Conservation (phyloP, 2,888 invertebrate species). For the Argyresthia albistria region DNA sequence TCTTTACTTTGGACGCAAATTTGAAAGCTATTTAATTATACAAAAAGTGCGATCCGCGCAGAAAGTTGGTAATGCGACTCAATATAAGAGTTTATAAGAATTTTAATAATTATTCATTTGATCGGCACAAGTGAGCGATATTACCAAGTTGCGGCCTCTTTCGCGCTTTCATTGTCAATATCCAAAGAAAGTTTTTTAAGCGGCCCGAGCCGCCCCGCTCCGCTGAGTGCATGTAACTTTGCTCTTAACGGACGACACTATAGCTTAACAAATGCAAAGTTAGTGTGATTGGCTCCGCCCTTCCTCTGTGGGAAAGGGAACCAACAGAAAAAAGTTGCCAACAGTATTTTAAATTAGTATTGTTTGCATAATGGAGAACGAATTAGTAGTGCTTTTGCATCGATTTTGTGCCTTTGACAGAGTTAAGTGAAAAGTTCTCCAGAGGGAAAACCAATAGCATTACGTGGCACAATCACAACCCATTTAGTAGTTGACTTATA, state of each 20-base stretch:
- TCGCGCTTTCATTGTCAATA: conserved; percentile 33
- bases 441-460: not conserved
- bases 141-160: conserved; percentile 35
- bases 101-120: conserved; percentile 49
- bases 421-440: not conserved
- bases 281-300: conserved; percentile 30
- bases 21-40: conserved; percentile 36
- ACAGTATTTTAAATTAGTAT: conserved; percentile 5
- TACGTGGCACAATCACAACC: not conserved
- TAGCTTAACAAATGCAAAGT: conserved; percentile 33
- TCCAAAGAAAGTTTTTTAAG: conserved; percentile 36
- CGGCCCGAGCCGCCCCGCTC: conserved; percentile 16
- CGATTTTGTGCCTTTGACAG: not conserved
- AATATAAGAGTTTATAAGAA: conserved; percentile 38
- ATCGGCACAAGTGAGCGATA: conserved; percentile 36
- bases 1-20: conserved; percentile 17
- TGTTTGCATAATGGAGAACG: conserved; percentile 1
- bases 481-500: not conserved
- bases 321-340: conserved; percentile 3
- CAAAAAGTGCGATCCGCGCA: conserved; percentile 36
- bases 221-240: conserved; percentile 50
- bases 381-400: conserved; percentile 3
- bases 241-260: conserved; percentile 30
- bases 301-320: conserved; percentile 14
- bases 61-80: conserved; percentile 38